Conservation (phyloP, 2,113 vertebrate genomes). For the Heterocephalus glaber region DNA sequence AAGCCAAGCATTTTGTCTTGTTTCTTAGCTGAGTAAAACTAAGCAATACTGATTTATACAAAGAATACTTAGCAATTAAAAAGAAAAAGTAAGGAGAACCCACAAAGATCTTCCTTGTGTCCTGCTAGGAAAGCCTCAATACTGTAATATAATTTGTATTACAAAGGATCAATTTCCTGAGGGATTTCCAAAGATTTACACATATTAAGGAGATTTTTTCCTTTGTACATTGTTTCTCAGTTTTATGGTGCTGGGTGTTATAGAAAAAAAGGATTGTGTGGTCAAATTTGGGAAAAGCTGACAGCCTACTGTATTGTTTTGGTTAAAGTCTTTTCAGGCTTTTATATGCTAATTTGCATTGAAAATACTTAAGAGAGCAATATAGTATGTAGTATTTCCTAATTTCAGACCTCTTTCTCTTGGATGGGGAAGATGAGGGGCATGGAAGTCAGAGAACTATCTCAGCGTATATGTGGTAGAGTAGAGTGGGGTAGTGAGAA, state of each 20-base stretch:
- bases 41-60: conserved; percentile 17
- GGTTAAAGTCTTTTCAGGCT: conserved; percentile 16
- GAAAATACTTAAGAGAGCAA: conserved; percentile 3
- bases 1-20: conserved; percentile 22
- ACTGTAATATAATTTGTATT: conserved; percentile 36
- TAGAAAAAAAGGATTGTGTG: conserved; percentile 16
- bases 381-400: neutral
- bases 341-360: conserved; percentile 15
- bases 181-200: conserved; percentile 30
- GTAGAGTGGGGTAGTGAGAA: neutral
- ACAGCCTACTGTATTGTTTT: conserved; percentile 11
- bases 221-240: conserved; percentile 21
- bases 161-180: conserved; percentile 37
- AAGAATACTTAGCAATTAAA: conserved; percentile 51
- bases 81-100: conserved; percentile 25
- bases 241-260: conserved; percentile 17
- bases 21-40: conserved; percentile 51
- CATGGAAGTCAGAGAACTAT: neutral
- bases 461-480: neutral
- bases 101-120: neutral
- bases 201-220: conserved; percentile 36
- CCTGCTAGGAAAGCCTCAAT: neutral
- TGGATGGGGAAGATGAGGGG: neutral
- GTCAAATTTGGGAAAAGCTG: conserved; percentile 35
- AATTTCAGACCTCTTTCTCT: conserved; percentile 35